phyloP scores from a whole-genome alignment of 1,140 invertebrate genomes.

The Sesamia nonagrioides region DNA sequence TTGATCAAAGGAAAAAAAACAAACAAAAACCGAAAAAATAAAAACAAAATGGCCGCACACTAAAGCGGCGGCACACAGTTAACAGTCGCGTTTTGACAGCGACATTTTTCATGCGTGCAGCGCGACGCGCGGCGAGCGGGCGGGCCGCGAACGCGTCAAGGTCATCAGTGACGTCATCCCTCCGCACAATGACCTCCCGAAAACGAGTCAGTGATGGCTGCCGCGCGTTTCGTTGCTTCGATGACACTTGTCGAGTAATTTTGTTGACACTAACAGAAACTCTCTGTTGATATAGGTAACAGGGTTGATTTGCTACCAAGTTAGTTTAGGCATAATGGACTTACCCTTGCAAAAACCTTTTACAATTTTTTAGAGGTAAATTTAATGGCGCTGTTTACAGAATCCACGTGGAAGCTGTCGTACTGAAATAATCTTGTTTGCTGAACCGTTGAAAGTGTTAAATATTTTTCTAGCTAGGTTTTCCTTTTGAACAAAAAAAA shows the following conservation, averaged over 20 bases:
- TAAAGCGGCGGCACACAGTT: constrained; percentile 37
- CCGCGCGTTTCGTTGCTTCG: constrained; percentile 57
- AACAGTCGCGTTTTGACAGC: constrained; percentile 60
- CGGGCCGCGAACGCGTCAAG: constrained; percentile 69
- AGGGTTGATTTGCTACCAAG: constrained; percentile 39
- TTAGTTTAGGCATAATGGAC: constrained; percentile 43
- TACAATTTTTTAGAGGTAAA: background rate
- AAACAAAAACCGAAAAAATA: constrained; percentile 11
- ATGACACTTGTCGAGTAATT: constrained; percentile 64
- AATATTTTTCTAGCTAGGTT: constrained; percentile 30
- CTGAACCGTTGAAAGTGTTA: constrained; percentile 9
- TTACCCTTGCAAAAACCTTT: background rate
- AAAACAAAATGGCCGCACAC: constrained; percentile 29
- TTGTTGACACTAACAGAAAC: constrained; percentile 60
- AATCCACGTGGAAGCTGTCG: constrained; percentile 5
- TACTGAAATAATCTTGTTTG: constrained; percentile 39
- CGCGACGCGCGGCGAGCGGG: constrained; percentile 54
- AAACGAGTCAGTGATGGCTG: constrained; percentile 67
- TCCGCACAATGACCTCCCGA: constrained; percentile 77
- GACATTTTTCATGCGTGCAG: constrained; percentile 76
- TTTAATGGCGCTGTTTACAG: background rate
- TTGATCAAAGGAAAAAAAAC: background rate
- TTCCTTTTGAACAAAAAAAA: too few relatives aligned
- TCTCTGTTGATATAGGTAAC: constrained; percentile 44
- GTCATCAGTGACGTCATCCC: constrained; percentile 81